These are phyloP conservation scores for Epinephelus moara DNA, from an alignment of 2,113 vertebrate genomes.

Conservation along the genomic window DNA sequence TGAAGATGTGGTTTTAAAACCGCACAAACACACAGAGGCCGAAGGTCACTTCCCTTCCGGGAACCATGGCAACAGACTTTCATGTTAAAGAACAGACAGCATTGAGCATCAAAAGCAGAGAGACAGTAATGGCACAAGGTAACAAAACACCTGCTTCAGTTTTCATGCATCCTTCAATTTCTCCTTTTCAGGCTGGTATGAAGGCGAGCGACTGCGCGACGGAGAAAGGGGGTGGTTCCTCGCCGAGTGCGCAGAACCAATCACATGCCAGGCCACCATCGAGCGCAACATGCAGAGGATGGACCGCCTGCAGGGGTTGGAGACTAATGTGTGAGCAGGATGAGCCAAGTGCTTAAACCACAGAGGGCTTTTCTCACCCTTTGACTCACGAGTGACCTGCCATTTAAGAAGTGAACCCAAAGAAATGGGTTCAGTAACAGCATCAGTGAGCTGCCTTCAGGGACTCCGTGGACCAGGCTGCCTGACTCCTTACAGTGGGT, in stretches of 20 bases:
- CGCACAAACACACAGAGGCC: not conserved
- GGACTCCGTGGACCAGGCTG: not conserved
- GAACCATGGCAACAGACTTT: constrained; percentile 51
- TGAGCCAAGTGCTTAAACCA: not conserved
- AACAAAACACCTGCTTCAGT: not conserved
- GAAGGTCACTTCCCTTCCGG: constrained; percentile 34
- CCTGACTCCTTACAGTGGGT: not conserved
- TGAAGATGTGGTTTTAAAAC: constrained; percentile 29
- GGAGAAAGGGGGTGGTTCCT: constrained; percentile 96
- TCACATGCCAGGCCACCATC: constrained; percentile 93
- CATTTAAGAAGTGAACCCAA: constrained; percentile 27
- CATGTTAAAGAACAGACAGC: constrained; percentile 39
- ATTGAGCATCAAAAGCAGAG: constrained; percentile 55
- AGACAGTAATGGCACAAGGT: not conserved
- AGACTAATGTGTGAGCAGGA: constrained; percentile 91
- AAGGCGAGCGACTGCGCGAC: constrained; percentile 93
- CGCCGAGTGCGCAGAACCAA: constrained; percentile 90
- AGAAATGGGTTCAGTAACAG: constrained; percentile 32
- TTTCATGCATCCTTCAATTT: not conserved
- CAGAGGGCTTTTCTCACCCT: constrained; percentile 6
- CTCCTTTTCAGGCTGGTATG: constrained; percentile 90
- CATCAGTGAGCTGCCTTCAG: constrained; percentile 17
- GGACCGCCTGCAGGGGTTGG: constrained; percentile 94
- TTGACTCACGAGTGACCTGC: constrained; percentile 15
- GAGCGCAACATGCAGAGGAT: constrained; percentile 97